Percentiles rank a stretch among this genome's conserved stretches.
These are phyloP conservation scores for Drosophila meridiana DNA, from an alignment of 2,888 invertebrate species.

Conservation along the genomic window DNA sequence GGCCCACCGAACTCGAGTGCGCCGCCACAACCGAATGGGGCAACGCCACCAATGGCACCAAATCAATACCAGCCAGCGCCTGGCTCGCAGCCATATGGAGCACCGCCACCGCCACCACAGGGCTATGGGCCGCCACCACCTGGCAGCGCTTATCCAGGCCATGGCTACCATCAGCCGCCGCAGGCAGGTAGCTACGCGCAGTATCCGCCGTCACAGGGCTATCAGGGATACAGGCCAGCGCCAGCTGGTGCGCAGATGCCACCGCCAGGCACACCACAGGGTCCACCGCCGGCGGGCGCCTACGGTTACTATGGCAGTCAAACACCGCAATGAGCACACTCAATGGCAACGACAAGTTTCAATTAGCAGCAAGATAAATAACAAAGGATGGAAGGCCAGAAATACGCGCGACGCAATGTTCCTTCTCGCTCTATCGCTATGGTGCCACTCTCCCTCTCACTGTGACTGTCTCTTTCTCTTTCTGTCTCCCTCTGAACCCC, in stretches of 20 bases:
- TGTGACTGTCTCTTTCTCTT: not conserved
- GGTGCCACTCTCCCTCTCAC: not conserved
- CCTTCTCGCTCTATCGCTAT: not conserved
- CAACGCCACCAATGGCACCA: conserved; percentile 83
- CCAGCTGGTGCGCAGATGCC: conserved; percentile 86
- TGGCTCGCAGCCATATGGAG: conserved; percentile 83
- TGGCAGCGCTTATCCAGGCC: conserved; percentile 86
- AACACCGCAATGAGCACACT: conserved; percentile 86
- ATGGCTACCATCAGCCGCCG: conserved; percentile 86
- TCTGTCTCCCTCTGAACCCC: not conserved
- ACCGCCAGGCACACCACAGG: conserved; percentile 85
- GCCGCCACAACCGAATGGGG: conserved; percentile 73
- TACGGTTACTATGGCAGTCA: conserved; percentile 94
- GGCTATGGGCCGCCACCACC: conserved; percentile 84
- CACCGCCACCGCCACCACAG: conserved; percentile 82
- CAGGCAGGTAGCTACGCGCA: conserved; percentile 87
- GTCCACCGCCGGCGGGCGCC: conserved; percentile 88
- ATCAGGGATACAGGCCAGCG: conserved; percentile 88
- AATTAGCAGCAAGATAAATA: not conserved
- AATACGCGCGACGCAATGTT: conserved; percentile 14
- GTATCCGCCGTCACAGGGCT: conserved; percentile 88
- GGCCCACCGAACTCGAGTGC: conserved; percentile 84
- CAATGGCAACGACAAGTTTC: not conserved
- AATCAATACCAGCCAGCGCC: conserved; percentile 84
- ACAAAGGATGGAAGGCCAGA: conserved; percentile 9